Conservation (phyloP, 2,888 invertebrate species). For the Fragum sueziense region DNA sequence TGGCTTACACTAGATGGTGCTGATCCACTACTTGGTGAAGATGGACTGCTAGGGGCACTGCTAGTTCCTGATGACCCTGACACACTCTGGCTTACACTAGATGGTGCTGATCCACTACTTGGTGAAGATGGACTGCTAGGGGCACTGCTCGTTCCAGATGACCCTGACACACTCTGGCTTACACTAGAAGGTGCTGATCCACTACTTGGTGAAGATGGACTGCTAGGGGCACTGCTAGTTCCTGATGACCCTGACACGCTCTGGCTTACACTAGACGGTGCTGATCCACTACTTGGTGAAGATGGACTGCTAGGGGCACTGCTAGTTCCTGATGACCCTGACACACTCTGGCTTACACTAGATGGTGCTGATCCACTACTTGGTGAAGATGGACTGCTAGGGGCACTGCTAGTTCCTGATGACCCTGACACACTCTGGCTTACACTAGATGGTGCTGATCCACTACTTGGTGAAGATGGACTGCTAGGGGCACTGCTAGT, state of each 20-base stretch:
- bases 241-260: neutral
- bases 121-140: neutral
- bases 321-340: neutral
- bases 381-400: neutral
- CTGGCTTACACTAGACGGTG: neutral
- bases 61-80: neutral
- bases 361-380: neutral
- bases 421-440: neutral
- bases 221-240: neutral
- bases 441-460: neutral
- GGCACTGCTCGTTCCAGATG: neutral
- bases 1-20: neutral
- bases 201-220: neutral
- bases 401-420: neutral
- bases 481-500: neutral
- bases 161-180: neutral
- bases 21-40: neutral
- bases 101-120: neutral
- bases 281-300: neutral
- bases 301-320: neutral
- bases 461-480: neutral
- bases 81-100: neutral
- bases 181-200: neutral
- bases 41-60: neutral
- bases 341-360: neutral